Evolutionary conservation across 2,797 vertebrate species (phyloP), one percentile per base, ranked within the genome.

Genomic region (Sarcoramphus papa): DNA sequence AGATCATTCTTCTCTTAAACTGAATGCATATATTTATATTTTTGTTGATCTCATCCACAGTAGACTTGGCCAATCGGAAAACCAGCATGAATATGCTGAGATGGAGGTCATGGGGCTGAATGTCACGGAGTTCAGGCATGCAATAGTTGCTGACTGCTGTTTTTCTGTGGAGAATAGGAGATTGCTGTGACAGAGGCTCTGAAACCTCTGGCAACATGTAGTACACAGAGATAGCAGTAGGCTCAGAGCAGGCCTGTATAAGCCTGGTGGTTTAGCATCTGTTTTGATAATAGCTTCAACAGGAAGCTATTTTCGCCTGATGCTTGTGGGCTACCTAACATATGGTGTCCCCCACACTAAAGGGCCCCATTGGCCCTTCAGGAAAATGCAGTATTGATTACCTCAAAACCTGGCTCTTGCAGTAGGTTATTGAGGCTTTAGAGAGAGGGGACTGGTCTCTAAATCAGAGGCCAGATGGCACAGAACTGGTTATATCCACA

Each of bases 1-100:
- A 95, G 48, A 67, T 95, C 31, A 80, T 87, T 59, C n/a, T 84
- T 93, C 59, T 88, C 67, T 95, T 90, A 82, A 69, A 87, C 40
- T 43, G 64, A 67, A 67, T 53, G 41, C 53, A 19, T 54, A 9
- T 87, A 86, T 95, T 81, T 93, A 31, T 74, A 62, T 85, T 95
- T 92, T 88, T 93, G 85, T 92, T 94, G 74, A 86, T 86, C 65
- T 94, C 67, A 79, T 88, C 59, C 51, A n/a, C 54, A 60, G 48
- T 30, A 74, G 45, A 48, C 56, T 76, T 76, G 31, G 63, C 64
- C 59, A 50, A 23, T 82, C 7, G 9, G 80, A 92, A 93, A 92
- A 68, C 8, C 51, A 79, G 74, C 70, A 74, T 45, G 41, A 70
- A 74, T 84, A 33, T 77, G 83, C 88, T 91, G 93, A 77, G 60